phyloP scores from a whole-genome alignment of 1,140 invertebrate species.

The Drosophila elegans region DNA sequence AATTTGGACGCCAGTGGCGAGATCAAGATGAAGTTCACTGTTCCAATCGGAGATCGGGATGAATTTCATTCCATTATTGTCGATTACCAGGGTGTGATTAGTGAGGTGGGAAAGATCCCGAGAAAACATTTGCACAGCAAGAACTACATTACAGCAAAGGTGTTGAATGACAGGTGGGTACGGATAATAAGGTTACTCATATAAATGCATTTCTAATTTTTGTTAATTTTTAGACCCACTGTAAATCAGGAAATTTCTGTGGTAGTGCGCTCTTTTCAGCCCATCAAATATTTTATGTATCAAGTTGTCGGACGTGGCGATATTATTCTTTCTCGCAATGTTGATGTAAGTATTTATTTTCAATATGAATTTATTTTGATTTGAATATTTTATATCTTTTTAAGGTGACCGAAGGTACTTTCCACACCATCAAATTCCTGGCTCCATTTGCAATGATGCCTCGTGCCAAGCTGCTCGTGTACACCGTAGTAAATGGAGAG shows the following conservation, averaged over 20 bases:
- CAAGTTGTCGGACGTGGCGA: conserved; percentile 95
- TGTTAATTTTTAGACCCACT: conserved; percentile 84
- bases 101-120: conserved; percentile 91
- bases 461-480: conserved; percentile 91
- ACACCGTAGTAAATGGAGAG: conserved; percentile 91
- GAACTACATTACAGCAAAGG: conserved; percentile 90
- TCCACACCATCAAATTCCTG: conserved; percentile 87
- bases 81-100: conserved; percentile 87
- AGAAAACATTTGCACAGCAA: conserved; percentile 90
- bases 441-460: conserved; percentile 94
- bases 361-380: background rate
- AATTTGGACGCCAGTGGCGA: conserved; percentile 89
- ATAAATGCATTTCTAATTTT: background rate
- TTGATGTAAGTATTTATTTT: conserved; percentile 85
- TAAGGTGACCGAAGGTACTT: conserved; percentile 74
- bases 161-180: conserved; percentile 88
- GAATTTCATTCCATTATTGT: conserved; percentile 84
- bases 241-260: conserved; percentile 93
- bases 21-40: conserved; percentile 89
- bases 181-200: background rate
- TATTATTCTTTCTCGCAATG: conserved; percentile 90
- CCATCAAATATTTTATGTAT: conserved; percentile 91
- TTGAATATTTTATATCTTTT: too few relatives aligned
- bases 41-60: conserved; percentile 87
- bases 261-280: conserved; percentile 92